Base-by-base conservation (phyloP, 2,888 invertebrate species). In the Saturnia pavonia region DNA sequence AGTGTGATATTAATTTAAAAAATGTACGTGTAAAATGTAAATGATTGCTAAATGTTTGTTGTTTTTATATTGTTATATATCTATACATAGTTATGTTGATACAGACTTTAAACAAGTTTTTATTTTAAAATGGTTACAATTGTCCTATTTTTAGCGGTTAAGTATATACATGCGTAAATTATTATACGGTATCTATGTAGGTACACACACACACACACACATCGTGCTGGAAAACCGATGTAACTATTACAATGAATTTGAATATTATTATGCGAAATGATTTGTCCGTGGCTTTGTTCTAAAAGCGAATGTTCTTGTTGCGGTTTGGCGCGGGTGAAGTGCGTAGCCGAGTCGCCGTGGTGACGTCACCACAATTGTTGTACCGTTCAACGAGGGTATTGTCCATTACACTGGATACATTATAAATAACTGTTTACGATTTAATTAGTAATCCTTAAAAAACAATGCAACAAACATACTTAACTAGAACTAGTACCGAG, bases 21-120 rank as follows among this genome's bases (percentile, higher is more conserved):
- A 19, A n/a, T 51, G n/a, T 51, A 45, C 45, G 16, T 51, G n/a
- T 51, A 57, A 57, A 57, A 57, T 57, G 25, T 16, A 57, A 57
- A 57, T 25, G 11, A 57, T 22, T 25, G 25, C 25, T 25, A 57
- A 57, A 57, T 57, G 12, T 11, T 57, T 57, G 12, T 25, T 25
- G 25, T 57, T 22, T 57, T 25, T 25, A 25, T 25, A 16, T 57
- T 25, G 57, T 25, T 57, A 22, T 57, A 12, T 57, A 12, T 25
- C 22, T 12, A 57, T 51, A n/a, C n/a, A n/a, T n/a, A n/a, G n/a
- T n/a, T n/a, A n/a, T n/a, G n/a, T n/a, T n/a, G n/a, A n/a, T n/a
- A n/a, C n/a, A n/a, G n/a, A n/a, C n/a, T 57, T 57, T 25, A 25
- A 57, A 57, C 57, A 57, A 25, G 57, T 57, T 57, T 57, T 57